phyloP scores from a whole-genome alignment of 2,888 invertebrate genomes.

The Isoperla grammatica region DNA sequence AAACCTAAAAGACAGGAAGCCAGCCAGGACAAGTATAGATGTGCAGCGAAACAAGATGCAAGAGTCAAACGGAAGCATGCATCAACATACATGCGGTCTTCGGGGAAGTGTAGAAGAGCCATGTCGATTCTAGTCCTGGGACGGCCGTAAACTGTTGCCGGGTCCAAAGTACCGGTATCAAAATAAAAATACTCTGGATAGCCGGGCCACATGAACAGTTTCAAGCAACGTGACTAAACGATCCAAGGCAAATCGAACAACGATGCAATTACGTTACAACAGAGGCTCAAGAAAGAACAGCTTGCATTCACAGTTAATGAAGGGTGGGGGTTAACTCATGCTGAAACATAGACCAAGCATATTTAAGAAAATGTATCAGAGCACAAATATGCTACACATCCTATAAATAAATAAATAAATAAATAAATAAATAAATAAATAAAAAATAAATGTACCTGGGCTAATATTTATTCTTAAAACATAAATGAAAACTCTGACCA shows the following conservation, averaged over 20 bases:
- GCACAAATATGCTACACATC: constrained; percentile 1
- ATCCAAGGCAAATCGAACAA: not conserved
- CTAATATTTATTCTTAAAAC: too few relatives aligned
- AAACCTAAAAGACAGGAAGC: too few relatives aligned
- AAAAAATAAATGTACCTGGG: too few relatives aligned
- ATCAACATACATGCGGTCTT: constrained; percentile 45
- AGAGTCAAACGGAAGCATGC: constrained; percentile 20
- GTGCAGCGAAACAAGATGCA: too few relatives aligned
- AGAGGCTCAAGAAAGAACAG: too few relatives aligned
- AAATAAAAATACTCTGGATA: not conserved
- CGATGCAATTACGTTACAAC: not conserved
- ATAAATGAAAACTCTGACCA: too few relatives aligned
- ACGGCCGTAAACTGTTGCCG: constrained; percentile 31
- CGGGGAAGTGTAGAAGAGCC: constrained; percentile 28
- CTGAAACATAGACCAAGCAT: constrained; percentile 9
- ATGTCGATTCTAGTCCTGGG: constrained; percentile 36
- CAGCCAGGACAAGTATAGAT: too few relatives aligned
- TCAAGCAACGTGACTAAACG: constrained; percentile 4
- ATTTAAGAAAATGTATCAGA: constrained; percentile 2
- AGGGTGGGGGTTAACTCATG: not conserved
- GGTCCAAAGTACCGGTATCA: too few relatives aligned
- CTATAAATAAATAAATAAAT: constrained; percentile 1
- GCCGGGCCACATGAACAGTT: constrained; percentile 6
- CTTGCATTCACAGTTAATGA: not conserved
- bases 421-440: too few relatives aligned